Conservation (phyloP, 2,797 vertebrate genomes). For the Sphenopsis melanotis region DNA sequence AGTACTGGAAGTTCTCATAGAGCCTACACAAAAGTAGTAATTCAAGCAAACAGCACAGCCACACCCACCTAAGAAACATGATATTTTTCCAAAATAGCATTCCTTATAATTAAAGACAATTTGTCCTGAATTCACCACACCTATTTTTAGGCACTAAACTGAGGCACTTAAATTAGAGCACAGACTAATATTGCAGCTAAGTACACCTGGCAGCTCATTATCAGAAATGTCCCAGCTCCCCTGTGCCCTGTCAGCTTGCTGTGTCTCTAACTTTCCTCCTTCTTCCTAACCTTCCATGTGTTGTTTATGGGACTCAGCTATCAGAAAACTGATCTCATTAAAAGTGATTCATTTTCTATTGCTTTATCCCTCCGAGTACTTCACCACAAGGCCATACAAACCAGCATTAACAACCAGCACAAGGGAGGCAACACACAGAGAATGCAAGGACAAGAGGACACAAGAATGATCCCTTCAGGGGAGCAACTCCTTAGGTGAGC, state of each 20-base stretch:
- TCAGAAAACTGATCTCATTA: neutral
- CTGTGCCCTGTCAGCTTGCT: neutral
- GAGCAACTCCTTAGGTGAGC: neutral
- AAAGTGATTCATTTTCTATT: neutral
- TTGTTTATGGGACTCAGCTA: neutral
- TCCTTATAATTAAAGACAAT: neutral
- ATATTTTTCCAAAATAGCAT: neutral
- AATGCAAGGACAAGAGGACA: neutral
- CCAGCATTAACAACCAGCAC: neutral
- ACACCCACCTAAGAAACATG: fast-evolving
- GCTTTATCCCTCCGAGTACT: neutral
- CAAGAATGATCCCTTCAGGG: neutral
- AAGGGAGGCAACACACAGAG: neutral
- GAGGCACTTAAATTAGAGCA: neutral
- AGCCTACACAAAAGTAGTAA: neutral
- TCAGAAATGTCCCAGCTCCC: neutral
- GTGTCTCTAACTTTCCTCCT: neutral
- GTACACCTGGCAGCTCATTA: neutral
- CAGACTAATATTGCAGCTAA: neutral
- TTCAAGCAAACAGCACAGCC: neutral
- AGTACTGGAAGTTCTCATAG: neutral
- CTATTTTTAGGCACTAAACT: neutral
- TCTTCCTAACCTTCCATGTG: neutral
- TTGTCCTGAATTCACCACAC: neutral
- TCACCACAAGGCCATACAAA: neutral